Conservation (phyloP, 2,888 invertebrate species). For the Brassicogethes aeneus region DNA sequence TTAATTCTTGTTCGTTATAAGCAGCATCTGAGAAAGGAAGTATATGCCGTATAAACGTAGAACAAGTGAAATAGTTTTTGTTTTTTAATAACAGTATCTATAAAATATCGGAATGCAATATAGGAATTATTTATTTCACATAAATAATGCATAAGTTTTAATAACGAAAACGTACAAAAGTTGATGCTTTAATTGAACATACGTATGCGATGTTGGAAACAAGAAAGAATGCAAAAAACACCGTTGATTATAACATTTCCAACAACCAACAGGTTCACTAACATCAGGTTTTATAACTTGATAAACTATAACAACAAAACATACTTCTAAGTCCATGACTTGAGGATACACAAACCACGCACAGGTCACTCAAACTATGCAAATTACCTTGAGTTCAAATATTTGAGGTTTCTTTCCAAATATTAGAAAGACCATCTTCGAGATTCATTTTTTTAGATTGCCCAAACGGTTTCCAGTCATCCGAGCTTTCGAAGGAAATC, state of each 20-base stretch:
- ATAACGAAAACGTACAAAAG: background rate
- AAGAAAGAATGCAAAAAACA: conserved; percentile 1
- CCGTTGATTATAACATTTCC: conserved; percentile 1
- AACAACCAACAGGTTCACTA: background rate
- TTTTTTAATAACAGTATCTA: conserved; percentile 1
- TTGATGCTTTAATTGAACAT: background rate
- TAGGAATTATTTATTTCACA: conserved; percentile 1
- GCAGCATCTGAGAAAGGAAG: background rate
- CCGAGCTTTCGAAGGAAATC: no score
- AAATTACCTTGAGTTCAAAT: no score
- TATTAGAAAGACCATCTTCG: no score
- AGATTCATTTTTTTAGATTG: no score
- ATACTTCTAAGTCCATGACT: background rate
- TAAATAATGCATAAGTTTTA: background rate
- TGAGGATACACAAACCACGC: background rate
- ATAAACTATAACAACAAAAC: background rate
- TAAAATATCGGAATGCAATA: background rate
- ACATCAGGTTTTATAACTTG: background rate
- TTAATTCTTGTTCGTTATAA: background rate
- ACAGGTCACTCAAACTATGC: no score
- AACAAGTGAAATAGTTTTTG: conserved; percentile 1
- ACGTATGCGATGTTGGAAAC: background rate
- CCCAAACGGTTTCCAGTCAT: no score
- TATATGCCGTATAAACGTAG: conserved; percentile 1
- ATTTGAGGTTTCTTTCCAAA: no score